A percentile compares a stretch with the other conserved stretches of the same genome.
These are phyloP conservation scores for Volucella inflata DNA, from an alignment of 2,888 invertebrate genomes.

Conservation along the genomic window DNA sequence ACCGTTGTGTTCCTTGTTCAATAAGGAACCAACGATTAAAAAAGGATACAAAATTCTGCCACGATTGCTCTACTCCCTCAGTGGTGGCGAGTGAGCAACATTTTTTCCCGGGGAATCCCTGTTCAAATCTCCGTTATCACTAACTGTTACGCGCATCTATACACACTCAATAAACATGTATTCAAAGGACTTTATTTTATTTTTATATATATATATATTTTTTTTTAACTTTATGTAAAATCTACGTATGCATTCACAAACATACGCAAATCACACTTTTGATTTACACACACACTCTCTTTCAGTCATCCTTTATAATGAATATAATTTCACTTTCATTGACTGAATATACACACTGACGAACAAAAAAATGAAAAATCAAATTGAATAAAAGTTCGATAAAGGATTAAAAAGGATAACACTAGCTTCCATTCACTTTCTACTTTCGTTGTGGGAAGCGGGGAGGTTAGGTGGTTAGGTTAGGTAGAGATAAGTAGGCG, in stretches of 20 bases:
- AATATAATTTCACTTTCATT: constrained; percentile 55
- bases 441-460: background rate
- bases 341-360: constrained; percentile 28
- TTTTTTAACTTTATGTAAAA: constrained; percentile 42
- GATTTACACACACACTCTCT: constrained; percentile 39
- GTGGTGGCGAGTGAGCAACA: constrained; percentile 14
- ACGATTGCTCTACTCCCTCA: background rate
- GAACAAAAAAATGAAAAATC: background rate
- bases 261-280: constrained; percentile 50
- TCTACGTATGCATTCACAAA: constrained; percentile 40
- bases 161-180: constrained; percentile 32
- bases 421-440: constrained; percentile 29
- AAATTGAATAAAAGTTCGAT: constrained; percentile 17
- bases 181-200: constrained; percentile 35
- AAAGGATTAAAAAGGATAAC: constrained; percentile 27
- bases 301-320: constrained; percentile 44
- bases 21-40: constrained; percentile 15
- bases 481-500: no score
- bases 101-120: constrained; percentile 45
- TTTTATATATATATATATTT: constrained; percentile 38
- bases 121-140: constrained; percentile 29
- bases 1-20: constrained; percentile 27
- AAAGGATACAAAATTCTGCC: background rate
- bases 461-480: no score
- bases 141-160: constrained; percentile 3